Evolutionary conservation across 2,888 invertebrate species (phyloP).

Genomic region (Dynastes maya): DNA sequence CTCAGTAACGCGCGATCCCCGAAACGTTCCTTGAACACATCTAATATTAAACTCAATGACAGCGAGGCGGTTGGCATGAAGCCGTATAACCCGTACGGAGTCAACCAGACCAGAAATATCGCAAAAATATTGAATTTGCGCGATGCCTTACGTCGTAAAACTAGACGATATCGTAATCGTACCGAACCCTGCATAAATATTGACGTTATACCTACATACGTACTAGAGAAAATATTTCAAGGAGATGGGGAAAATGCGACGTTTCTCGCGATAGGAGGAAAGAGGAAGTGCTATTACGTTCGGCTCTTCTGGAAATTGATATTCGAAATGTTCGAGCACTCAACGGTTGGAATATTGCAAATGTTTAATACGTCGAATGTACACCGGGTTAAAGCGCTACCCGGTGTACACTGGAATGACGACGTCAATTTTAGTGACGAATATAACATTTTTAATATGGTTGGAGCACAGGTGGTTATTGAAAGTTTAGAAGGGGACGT

Average conservation of each 20-base stretch:
- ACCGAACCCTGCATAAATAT: slow-evolving; percentile 28
- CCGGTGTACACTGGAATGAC: background rate
- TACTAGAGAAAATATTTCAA: background rate
- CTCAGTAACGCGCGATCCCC: too few relatives aligned
- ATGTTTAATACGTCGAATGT: background rate
- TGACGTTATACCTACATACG: slow-evolving; percentile 15
- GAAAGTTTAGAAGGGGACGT: background rate
- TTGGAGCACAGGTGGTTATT: background rate
- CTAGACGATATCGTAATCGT: slow-evolving; percentile 15
- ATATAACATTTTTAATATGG: background rate
- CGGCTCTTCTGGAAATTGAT: slow-evolving; percentile 9
- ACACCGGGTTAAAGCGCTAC: background rate
- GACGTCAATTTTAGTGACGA: background rate
- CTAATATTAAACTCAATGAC: slow-evolving; percentile 33
- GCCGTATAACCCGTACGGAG: background rate
- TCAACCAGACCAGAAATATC: slow-evolving; percentile 18
- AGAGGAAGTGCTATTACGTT: background rate
- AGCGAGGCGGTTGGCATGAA: background rate
- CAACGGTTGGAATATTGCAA: background rate
- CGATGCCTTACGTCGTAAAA: slow-evolving; percentile 25
- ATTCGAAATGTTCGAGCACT: background rate
- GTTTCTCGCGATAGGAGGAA: background rate
- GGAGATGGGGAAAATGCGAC: slow-evolving; percentile 1
- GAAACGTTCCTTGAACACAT: slow-evolving; percentile 13
- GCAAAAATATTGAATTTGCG: slow-evolving; percentile 26